These are phyloP conservation scores for Oreocharis arfaki DNA, from an alignment of 2,113 vertebrate genomes.

Conservation along the genomic window DNA sequence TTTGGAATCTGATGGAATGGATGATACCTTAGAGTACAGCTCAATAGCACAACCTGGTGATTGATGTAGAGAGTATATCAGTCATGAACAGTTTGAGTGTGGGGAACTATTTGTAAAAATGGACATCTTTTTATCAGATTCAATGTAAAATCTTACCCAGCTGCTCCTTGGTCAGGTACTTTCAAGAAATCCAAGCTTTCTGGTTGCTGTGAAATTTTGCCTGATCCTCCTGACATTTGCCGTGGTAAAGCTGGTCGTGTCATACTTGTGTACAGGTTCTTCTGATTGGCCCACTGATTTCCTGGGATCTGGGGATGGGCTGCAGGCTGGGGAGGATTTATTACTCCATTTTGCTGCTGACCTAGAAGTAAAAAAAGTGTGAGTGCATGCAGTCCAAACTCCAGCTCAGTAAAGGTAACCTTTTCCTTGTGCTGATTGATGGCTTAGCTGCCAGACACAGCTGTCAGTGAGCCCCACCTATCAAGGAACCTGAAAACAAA, in stretches of 20 bases:
- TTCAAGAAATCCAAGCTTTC: slow-evolving; percentile 90
- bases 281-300: slow-evolving; percentile 70
- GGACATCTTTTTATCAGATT: background rate
- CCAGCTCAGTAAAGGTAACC: background rate
- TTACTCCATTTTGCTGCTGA: slow-evolving; percentile 86
- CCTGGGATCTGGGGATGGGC: slow-evolving; percentile 66
- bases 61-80: background rate
- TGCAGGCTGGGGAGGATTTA: slow-evolving; percentile 65
- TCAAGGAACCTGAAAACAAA: background rate
- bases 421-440: too few relatives aligned
- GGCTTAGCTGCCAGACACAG: background rate
- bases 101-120: background rate
- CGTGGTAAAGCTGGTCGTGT: slow-evolving; percentile 80
- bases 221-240: slow-evolving; percentile 69
- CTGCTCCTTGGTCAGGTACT: slow-evolving; percentile 94
- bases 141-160: slow-evolving; percentile 84
- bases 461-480: background rate
- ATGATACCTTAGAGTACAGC: background rate
- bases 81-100: background rate
- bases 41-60: background rate
- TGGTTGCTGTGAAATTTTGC: slow-evolving; percentile 72
- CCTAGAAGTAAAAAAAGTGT: slow-evolving; percentile 58
- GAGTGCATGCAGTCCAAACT: background rate
- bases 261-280: slow-evolving; percentile 64
- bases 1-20: background rate